Evolutionary conservation across 2,113 vertebrate genomes (phyloP).

Genomic region (Andinoacara biseriatus): DNA sequence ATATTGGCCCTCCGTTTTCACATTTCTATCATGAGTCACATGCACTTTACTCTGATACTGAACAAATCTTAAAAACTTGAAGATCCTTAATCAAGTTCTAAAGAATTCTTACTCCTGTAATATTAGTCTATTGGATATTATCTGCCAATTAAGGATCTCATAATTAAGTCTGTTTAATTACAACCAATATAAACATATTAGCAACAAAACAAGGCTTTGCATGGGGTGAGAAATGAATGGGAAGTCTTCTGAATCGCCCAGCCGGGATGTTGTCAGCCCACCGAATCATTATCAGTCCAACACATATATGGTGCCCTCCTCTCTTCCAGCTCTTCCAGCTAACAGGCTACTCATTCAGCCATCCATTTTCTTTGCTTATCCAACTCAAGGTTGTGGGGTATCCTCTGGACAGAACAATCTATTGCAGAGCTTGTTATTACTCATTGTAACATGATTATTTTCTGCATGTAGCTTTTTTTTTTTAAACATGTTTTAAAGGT

Average conservation of each 20-base stretch:
- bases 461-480: neutral
- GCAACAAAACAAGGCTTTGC: neutral
- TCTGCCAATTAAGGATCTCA: neutral
- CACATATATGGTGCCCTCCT: no score
- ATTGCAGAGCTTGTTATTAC: neutral
- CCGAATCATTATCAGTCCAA: neutral
- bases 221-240: rapidly evolving
- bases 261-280: neutral
- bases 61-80: neutral
- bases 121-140: neutral
- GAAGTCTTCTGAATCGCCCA: neutral
- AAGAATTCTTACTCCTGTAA: neutral
- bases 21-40: no score
- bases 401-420: no score
- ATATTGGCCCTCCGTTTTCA: no score
- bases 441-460: neutral
- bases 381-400: no score
- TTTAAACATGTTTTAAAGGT: neutral
- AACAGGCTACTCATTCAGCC: no score
- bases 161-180: neutral
- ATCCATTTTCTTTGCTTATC: no score
- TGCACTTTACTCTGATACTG: neutral
- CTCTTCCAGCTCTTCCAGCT: no score
- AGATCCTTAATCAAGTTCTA: neutral
- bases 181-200: no score